Evolutionary conservation across 2,797 vertebrate genomes (phyloP).

Genomic region (Brachyrhaphis roseni): DNA sequence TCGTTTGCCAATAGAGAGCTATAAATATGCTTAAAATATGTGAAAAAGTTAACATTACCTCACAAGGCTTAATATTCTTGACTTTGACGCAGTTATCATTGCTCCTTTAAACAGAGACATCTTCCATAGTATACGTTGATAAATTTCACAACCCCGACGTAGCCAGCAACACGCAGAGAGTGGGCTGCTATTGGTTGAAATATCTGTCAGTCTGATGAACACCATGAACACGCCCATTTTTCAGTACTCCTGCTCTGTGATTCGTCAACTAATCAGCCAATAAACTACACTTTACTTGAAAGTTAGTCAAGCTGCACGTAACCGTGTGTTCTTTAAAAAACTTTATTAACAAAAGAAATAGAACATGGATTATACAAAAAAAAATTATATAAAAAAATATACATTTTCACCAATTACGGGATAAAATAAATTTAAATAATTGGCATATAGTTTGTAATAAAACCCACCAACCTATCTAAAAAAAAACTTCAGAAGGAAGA

Average conservation of each 20-base stretch:
- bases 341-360: not conserved
- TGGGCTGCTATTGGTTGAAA: conserved; percentile 50
- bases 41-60: conserved; percentile 65
- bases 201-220: not conserved
- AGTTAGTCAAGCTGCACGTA: not conserved
- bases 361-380: not conserved
- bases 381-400: not conserved
- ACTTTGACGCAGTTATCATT: conserved; percentile 68
- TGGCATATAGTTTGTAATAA: not conserved
- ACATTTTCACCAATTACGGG: not conserved
- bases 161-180: not conserved
- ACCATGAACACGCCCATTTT: not conserved
- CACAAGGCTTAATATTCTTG: conserved; percentile 50
- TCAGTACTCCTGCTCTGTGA: not conserved
- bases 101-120: conserved; percentile 68
- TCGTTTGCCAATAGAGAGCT: accelerated
- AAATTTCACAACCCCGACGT: not conserved
- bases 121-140: conserved; percentile 61
- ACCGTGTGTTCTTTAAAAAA: not conserved
- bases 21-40: not conserved
- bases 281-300: not conserved
- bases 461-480: not conserved
- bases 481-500: not conserved
- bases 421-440: not conserved
- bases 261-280: conserved; percentile 33